phyloP scores from a whole-genome alignment of 2,888 invertebrate genomes.

The Gymnoscelis rufifasciata region DNA sequence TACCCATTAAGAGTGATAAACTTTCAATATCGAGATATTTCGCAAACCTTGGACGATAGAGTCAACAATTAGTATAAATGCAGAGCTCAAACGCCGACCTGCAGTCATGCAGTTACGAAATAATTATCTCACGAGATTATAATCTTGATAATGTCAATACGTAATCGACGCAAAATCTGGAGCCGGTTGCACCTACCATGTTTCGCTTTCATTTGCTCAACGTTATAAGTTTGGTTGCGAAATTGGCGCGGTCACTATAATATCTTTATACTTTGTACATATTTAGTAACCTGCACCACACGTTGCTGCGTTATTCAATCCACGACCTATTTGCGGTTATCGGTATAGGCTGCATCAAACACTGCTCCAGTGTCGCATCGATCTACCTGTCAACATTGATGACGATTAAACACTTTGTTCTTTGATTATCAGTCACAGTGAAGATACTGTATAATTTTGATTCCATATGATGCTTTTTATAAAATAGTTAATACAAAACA shows the following conservation, averaged over 20 bases:
- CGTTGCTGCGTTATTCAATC: slow-evolving; percentile 68
- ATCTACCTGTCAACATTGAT: slow-evolving; percentile 13
- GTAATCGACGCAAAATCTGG: slow-evolving; percentile 31
- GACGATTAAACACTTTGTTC: too few species aligned
- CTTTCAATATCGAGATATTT: not conserved
- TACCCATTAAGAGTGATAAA: too few species aligned
- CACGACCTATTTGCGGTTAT: slow-evolving; percentile 74
- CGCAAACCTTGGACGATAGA: slow-evolving; percentile 1
- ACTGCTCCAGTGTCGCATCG: slow-evolving; percentile 29
- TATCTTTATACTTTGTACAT: slow-evolving; percentile 55
- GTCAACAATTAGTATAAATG: slow-evolving; percentile 1
- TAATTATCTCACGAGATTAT: slow-evolving; percentile 27
- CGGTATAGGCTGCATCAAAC: slow-evolving; percentile 44
- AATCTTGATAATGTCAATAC: slow-evolving; percentile 28
- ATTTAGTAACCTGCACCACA: slow-evolving; percentile 71
- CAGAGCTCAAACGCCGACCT: slow-evolving; percentile 8
- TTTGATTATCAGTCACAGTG: too few species aligned
- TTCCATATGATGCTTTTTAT: too few species aligned
- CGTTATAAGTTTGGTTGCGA: slow-evolving; percentile 44
- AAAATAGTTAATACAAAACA: too few species aligned
- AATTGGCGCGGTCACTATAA: slow-evolving; percentile 66
- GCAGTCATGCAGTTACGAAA: slow-evolving; percentile 23
- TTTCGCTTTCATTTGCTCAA: slow-evolving; percentile 31
- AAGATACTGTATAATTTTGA: too few species aligned
- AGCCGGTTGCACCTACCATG: slow-evolving; percentile 29